Evolutionary conservation across 2,113 vertebrate genomes (phyloP), one percentile per base, ranked within the genome.

Genomic region (Pan paniscus): DNA sequence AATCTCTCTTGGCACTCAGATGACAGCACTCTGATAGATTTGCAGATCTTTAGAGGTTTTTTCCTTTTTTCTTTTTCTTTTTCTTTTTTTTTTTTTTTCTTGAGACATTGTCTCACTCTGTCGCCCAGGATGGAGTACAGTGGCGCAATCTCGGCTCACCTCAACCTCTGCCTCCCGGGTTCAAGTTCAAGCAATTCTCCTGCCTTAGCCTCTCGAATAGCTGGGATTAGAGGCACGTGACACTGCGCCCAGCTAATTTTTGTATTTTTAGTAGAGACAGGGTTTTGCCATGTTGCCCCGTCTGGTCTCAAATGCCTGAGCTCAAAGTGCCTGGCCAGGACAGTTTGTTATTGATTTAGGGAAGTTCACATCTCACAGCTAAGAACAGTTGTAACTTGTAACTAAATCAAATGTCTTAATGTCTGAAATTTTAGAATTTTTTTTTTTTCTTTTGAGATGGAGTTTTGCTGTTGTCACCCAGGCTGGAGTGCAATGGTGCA

Each of bases 371-470:
- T 92, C 27, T 94, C 76, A 14, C 22, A 18, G 87, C 22, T 38
- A 87, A 87, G 79, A 83, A 86, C 8, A 82, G 1, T 89, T 89
- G 78, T 84, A 92, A 89, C 72, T 85, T 79, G 23, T 88, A n/a
- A 52, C 32, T 81, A 16, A 76, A 52, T 94, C 46, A 90, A 32
- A 83, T 96, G 3, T 83, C 25, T 88, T 82, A 84, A 46, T 81
- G 27, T 83, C n/a, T 50, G 25, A 83, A 92, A 52, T 64, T 81
- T 94, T 64, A 9, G 27, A 79, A 52, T 68, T 30, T 64, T 32
- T 64, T 64, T 64, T 30, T 30, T 64, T 64, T 64, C 13, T 64
- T 64, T 30, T 64, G 61, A 64, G 27, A 32, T 30, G 13, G 27
- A 64, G 27, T 64, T 64, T 64, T 64, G 61, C 61, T 64, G 18